These are phyloP conservation scores for Sussaba pulchella DNA, from an alignment of 2,888 invertebrate genomes.

Conservation along the genomic window DNA sequence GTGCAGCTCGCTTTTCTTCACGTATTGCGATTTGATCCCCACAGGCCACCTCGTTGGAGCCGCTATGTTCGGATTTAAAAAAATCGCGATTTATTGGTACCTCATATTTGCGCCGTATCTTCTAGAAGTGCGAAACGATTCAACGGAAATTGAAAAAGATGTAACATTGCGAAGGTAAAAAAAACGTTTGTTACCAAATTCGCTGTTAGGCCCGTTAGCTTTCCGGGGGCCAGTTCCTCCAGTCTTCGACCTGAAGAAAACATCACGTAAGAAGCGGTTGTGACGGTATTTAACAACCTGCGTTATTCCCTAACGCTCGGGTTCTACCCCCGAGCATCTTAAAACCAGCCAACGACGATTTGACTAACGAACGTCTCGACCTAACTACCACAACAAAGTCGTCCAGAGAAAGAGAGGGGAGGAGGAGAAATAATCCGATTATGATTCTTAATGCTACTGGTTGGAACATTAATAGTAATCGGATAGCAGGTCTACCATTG, in stretches of 20 bases:
- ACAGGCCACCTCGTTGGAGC: no score
- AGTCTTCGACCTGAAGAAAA: conserved; percentile 49
- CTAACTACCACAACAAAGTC: conserved; percentile 78
- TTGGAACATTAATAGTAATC: conserved; percentile 12
- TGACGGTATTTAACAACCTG: conserved; percentile 20
- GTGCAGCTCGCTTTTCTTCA: no score
- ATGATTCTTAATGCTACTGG: conserved; percentile 35
- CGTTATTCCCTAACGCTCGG: background rate
- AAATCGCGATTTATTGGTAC: no score
- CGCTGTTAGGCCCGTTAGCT: no score
- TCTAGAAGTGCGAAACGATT: no score
- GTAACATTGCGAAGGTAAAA: no score
- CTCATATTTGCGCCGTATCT: no score
- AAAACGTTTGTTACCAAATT: no score
- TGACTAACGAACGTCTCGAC: conserved; percentile 80
- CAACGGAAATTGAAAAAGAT: no score
- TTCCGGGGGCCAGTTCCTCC: background rate
- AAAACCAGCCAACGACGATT: conserved; percentile 70
- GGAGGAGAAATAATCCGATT: conserved; percentile 74
- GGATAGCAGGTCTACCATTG: background rate
- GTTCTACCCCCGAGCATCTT: conserved; percentile 47
- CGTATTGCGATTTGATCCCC: no score
- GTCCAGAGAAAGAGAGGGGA: conserved; percentile 20
- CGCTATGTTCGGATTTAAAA: no score
- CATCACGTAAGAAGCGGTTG: conserved; percentile 45